phyloP scores from a whole-genome alignment of 2,888 invertebrate genomes.

The Rhogogaster chlorosoma region DNA sequence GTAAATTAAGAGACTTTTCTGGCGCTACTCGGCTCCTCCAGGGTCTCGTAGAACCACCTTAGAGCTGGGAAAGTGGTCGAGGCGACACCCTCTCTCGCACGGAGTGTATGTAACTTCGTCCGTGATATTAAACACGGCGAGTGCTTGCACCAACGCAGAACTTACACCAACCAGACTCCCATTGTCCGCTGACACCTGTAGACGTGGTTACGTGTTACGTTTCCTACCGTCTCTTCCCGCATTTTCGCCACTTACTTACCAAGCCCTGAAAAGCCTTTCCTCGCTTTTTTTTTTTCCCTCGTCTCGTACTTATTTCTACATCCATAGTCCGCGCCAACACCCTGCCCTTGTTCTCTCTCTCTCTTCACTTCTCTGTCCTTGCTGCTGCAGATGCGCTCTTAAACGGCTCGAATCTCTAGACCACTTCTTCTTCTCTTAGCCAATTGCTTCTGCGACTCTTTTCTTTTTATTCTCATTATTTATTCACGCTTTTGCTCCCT shows the following conservation, averaged over 20 bases:
- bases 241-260: conserved; percentile 29
- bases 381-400: neutral
- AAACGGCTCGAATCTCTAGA: neutral
- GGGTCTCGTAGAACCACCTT: neutral
- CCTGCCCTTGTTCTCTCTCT: neutral
- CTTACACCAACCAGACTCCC: conserved; percentile 45
- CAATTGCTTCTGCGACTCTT: neutral
- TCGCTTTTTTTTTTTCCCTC: neutral
- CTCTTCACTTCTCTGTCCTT: neutral
- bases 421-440: neutral
- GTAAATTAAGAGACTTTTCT: conserved; percentile 36
- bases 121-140: neutral
- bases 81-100: neutral
- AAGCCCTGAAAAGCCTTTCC: neutral
- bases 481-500: too few relatives aligned
- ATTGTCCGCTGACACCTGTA: conserved; percentile 77
- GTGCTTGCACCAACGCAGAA: neutral
- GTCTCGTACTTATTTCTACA: neutral
- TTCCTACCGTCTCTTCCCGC: neutral
- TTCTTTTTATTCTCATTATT: too few relatives aligned
- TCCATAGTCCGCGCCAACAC: neutral
- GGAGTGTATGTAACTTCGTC: neutral
- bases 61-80: neutral
- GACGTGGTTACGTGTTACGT: conserved; percentile 60
- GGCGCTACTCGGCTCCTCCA: neutral